phyloP scores from a whole-genome alignment of 2,888 invertebrate genomes.

The Hydrotaea diabolus region DNA sequence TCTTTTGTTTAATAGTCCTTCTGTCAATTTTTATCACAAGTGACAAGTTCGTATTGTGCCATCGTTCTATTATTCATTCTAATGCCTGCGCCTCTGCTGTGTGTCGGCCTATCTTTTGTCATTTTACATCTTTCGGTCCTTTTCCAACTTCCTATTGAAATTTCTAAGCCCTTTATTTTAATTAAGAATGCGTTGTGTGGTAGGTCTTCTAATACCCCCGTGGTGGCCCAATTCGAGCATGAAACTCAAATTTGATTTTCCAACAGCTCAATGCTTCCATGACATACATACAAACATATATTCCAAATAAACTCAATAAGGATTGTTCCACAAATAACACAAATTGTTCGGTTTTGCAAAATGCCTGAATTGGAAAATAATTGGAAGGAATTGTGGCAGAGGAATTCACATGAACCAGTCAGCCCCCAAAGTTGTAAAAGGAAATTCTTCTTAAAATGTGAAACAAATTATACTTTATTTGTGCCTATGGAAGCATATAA shows the following conservation, averaged over 20 bases:
- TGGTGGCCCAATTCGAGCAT: not conserved
- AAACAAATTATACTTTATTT: not conserved
- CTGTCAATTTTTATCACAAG: no score
- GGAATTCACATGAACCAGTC: not conserved
- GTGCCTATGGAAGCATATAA: not conserved
- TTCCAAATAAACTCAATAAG: not conserved
- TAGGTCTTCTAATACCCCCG: not conserved
- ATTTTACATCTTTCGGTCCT: no score
- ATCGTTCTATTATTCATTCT: no score
- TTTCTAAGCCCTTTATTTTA: not conserved
- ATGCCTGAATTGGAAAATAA: not conserved
- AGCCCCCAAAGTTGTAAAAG: not conserved
- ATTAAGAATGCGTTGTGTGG: not conserved
- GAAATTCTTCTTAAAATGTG: constrained; percentile 1
- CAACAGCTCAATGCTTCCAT: not conserved
- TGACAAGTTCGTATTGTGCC: no score
- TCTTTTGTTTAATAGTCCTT: no score
- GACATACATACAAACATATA: not conserved
- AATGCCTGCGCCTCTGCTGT: no score
- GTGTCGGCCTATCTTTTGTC: no score
- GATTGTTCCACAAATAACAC: not conserved
- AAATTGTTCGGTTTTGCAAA: not conserved
- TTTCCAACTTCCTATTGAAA: not conserved
- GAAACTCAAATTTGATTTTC: not conserved
- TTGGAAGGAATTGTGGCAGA: not conserved